Base-by-base conservation (phyloP, 2,888 invertebrate species). In the Apeira syringaria region DNA sequence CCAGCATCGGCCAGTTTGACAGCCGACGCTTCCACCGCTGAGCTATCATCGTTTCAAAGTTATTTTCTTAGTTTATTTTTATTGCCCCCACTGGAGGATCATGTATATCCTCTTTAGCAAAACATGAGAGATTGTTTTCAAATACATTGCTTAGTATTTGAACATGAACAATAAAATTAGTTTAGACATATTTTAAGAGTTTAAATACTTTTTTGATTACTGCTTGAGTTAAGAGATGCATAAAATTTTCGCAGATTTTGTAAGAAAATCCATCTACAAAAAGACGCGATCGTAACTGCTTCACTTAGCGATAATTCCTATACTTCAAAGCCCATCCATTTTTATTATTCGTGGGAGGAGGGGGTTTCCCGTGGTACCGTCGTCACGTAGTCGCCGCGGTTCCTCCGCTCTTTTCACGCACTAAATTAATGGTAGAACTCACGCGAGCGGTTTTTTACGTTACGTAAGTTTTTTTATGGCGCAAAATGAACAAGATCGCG, bases 361-460 rank as follows among this genome's bases (percentile, higher is more conserved):
- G 9, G 37, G 43, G 27, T 53, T 61, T 68, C 61, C 63, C 68
- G 70, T 53, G 59, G 53, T 59, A 7, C 2, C 66, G 66, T 68
- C 67, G 68, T 56, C 61, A 57, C 64, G 58, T 62, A 58, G 59
- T 60, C 66, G 68, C 62, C 64, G 22, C 60, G 53, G 53, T 44
- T 17, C 37, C 33, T 35, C 17, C 63, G 67, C 68, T 81, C 81
- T 76, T 81, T 84, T 82, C 78, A 85, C 82, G 81, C 80, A 78
- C 74, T 64, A 80, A 81, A 82, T 83, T 84, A 84, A 85, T 84
- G 81, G 74, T 57, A 40, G 56, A 55, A 60, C 74, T 74, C 84
- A 84, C 84, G 82, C 85, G 57, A 84, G 29, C 44, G 39, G 37
- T 43, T 46, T 50, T 62, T 41, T 43, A 36, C 42, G 31, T 43